These are phyloP conservation scores for Tiliacea aurago DNA, from an alignment of 2,888 invertebrate genomes.

Conservation along the genomic window DNA sequence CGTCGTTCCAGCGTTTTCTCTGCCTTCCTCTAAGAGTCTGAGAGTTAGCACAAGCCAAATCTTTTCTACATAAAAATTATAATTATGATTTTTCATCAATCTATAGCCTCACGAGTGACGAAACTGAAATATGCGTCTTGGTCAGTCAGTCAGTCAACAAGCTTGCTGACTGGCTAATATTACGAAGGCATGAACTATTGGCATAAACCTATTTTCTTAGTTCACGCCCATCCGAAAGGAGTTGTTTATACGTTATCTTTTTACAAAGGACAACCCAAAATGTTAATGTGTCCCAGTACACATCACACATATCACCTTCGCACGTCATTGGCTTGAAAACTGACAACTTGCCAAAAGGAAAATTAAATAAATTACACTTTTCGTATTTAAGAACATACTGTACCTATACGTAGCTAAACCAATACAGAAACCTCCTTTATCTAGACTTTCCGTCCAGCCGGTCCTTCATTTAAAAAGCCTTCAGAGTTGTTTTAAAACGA, in stretches of 20 bases:
- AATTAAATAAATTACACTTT: background rate
- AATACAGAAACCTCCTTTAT: too few species aligned
- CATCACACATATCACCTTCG: slow-evolving; percentile 7
- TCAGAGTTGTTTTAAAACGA: background rate
- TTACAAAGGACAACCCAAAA: background rate
- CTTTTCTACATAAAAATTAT: too few species aligned
- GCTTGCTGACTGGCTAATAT: background rate
- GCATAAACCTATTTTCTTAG: background rate
- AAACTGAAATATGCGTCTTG: background rate
- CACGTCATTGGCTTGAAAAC: background rate
- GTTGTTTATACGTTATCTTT: background rate
- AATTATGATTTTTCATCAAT: too few species aligned
- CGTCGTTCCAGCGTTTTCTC: too few species aligned
- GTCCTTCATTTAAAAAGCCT: background rate
- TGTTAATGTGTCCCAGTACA: background rate
- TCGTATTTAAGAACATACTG: background rate
- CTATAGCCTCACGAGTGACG: background rate
- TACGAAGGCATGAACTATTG: background rate
- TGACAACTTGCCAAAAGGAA: background rate
- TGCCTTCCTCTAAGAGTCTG: too few species aligned
- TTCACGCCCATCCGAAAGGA: background rate
- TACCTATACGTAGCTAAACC: background rate
- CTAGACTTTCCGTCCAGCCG: too few species aligned
- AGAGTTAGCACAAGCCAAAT: too few species aligned
- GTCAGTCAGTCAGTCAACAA: background rate